Conservation (phyloP, 1,140 invertebrate species). For the Medauroidea extradentata region DNA sequence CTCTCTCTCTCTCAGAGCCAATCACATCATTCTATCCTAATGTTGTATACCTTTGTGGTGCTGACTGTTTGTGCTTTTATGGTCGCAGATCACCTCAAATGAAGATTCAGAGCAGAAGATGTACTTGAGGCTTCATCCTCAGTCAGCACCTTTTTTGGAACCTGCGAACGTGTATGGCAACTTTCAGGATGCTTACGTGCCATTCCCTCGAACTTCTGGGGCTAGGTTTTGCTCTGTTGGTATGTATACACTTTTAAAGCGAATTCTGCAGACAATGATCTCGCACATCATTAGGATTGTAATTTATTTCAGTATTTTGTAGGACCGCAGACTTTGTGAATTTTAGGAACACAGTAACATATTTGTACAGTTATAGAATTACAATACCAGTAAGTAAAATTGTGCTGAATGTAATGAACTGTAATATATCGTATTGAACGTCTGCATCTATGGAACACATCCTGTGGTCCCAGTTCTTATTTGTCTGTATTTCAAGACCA, state of each 20-base stretch:
- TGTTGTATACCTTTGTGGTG: background rate
- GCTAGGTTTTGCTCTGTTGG: slow-evolving; percentile 87
- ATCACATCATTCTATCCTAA: background rate
- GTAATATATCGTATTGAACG: too few species aligned
- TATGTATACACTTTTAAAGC: slow-evolving; percentile 28
- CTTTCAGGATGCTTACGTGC: slow-evolving; percentile 76
- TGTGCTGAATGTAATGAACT: too few species aligned
- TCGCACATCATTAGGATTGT: too few species aligned
- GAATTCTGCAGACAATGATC: background rate
- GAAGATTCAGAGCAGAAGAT: slow-evolving; percentile 44
- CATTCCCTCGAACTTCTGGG: slow-evolving; percentile 90
- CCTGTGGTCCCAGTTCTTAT: too few species aligned
- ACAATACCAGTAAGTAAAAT: too few species aligned
- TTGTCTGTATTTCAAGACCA: too few species aligned
- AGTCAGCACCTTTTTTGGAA: slow-evolving; percentile 16
- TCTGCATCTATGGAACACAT: too few species aligned
- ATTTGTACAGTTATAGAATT: too few species aligned
- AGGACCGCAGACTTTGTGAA: too few species aligned
- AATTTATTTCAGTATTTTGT: too few species aligned
- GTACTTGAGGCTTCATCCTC: slow-evolving; percentile 37
- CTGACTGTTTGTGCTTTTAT: background rate
- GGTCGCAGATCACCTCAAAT: slow-evolving; percentile 40
- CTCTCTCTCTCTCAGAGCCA: background rate
- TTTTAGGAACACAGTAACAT: too few species aligned
- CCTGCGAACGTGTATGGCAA: slow-evolving; percentile 42